Conservation (phyloP, 2,888 invertebrate genomes). For the Andrena marginata region DNA sequence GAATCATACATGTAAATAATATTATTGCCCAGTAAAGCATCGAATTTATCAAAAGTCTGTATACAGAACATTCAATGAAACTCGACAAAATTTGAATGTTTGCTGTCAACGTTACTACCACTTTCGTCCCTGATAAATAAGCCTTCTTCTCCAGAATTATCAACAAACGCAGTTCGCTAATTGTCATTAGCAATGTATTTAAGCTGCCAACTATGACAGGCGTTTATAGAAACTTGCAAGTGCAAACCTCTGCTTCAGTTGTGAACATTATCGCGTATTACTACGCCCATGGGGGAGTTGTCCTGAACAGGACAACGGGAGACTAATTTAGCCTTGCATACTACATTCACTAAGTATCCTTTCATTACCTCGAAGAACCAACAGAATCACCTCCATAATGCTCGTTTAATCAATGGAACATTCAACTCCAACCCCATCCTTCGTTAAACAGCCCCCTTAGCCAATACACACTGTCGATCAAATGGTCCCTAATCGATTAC, state of each 20-base stretch:
- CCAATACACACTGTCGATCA: no score
- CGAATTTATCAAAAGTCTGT: no score
- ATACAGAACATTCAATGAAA: no score
- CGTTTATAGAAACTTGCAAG: constrained; percentile 17
- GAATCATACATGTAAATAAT: no score
- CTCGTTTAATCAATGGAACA: no score
- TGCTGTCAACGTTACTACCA: not conserved
- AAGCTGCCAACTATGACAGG: constrained; percentile 3
- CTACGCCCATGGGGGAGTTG: not conserved
- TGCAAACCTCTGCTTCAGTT: constrained; percentile 6
- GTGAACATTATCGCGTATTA: constrained; percentile 8
- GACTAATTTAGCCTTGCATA: not conserved
- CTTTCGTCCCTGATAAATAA: not conserved
- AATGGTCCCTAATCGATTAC: no score
- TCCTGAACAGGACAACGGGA: not conserved
- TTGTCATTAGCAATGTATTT: not conserved
- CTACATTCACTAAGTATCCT: not conserved
- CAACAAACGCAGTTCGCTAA: not conserved
- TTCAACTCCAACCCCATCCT: no score
- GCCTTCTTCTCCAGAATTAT: not conserved
- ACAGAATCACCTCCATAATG: not conserved
- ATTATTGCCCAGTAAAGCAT: no score
- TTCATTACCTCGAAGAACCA: no score
- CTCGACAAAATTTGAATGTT: no score
- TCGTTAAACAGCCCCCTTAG: no score